Conservation (phyloP, 2,797 vertebrate genomes). For the Sebastolobus altivelis region DNA sequence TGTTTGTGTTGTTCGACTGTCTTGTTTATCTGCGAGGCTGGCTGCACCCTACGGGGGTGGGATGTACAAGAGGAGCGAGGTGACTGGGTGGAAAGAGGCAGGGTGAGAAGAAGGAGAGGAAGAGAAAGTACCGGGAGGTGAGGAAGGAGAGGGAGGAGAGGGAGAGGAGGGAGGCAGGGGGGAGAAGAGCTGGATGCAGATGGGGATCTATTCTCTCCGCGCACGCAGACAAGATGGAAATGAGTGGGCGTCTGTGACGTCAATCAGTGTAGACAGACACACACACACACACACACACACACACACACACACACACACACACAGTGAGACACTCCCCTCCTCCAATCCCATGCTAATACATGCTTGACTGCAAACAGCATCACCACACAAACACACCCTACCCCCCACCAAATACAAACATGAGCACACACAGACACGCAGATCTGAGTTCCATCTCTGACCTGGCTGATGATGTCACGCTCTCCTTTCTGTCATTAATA, state of each 20-base stretch:
- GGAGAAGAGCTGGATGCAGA: constrained; percentile 63
- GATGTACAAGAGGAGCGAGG: constrained; percentile 42
- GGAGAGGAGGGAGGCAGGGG: not conserved
- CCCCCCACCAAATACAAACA: constrained; percentile 5
- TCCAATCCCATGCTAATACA: constrained; percentile 72
- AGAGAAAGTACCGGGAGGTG: constrained; percentile 33
- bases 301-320: constrained; percentile 41
- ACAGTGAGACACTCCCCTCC: constrained; percentile 49
- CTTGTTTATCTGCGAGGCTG: constrained; percentile 60
- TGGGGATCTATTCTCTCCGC: constrained; percentile 77
- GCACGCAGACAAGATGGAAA: constrained; percentile 80
- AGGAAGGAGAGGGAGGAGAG: not conserved
- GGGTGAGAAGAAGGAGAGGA: constrained; percentile 50
- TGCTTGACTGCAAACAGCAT: constrained; percentile 69
- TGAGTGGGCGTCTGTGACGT: constrained; percentile 83
- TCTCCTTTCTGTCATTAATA: constrained; percentile 21
- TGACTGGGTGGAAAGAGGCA: constrained; percentile 57
- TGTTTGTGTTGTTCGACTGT: constrained; percentile 68
- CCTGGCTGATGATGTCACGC: constrained; percentile 31
- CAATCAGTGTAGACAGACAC: constrained; percentile 74
- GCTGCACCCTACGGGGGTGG: constrained; percentile 52
- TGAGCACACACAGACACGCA: constrained; percentile 11
- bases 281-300: constrained; percentile 23
- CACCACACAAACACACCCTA: constrained; percentile 8
- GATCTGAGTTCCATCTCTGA: constrained; percentile 16